A percentile compares a stretch with the other conserved stretches of the same genome.
Conservation (phyloP, 2,888 invertebrate species). For the Neocrepidodera transversa region DNA sequence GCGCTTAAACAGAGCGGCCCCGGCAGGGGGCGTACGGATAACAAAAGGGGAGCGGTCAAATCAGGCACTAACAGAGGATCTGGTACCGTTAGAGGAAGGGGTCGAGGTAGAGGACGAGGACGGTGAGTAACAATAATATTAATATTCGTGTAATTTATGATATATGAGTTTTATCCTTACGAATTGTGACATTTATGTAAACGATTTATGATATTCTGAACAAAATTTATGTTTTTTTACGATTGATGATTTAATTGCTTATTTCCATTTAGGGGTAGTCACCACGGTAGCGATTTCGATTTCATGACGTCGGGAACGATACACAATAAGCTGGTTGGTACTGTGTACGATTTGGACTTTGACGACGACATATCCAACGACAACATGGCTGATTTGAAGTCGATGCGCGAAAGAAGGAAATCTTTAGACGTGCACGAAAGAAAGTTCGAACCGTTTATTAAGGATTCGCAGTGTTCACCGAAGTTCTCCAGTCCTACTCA, state of each 20-base stretch:
- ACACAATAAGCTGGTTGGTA: conserved; percentile 82
- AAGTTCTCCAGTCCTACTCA: conserved; percentile 64
- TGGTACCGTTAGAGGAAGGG: conserved; percentile 51
- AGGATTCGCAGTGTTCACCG: conserved; percentile 67
- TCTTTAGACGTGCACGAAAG: conserved; percentile 74
- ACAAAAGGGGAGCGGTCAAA: conserved; percentile 48
- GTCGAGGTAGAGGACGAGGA: conserved; percentile 56
- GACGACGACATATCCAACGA: conserved; percentile 82
- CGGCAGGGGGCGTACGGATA: conserved; percentile 47
- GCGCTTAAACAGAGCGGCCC: conserved; percentile 54
- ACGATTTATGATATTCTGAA: too few species aligned
- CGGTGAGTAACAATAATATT: too few species aligned
- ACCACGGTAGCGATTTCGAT: conserved; percentile 44
- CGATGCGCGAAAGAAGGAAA: conserved; percentile 79
- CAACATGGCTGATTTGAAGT: conserved; percentile 75
- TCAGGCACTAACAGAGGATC: conserved; percentile 54
- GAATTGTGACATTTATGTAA: too few species aligned
- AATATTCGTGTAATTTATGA: too few species aligned
- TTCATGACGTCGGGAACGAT: conserved; percentile 73
- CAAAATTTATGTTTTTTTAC: background rate
- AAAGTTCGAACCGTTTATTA: conserved; percentile 63
- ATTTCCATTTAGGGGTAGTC: conserved; percentile 20
- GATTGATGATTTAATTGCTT: background rate
- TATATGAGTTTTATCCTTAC: too few species aligned
- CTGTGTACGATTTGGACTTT: conserved; percentile 86